These are phyloP conservation scores for Argyra leucocephala DNA, from an alignment of 2,888 invertebrate species.

Conservation along the genomic window DNA sequence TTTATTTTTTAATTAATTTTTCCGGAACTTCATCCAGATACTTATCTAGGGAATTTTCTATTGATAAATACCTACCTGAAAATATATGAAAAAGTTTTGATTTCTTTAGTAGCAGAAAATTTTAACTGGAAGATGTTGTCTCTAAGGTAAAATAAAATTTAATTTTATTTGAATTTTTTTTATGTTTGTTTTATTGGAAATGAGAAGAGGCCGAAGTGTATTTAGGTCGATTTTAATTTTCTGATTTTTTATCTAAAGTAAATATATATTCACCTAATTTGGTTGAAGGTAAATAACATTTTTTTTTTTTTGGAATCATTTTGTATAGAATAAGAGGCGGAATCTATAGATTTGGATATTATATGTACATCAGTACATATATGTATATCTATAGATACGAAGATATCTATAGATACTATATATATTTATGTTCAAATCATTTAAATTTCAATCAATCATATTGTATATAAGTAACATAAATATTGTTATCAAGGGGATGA, in stretches of 20 bases:
- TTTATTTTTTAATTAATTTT: background rate
- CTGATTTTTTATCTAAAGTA: background rate
- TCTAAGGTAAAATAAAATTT: background rate
- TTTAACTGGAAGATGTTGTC: too few species aligned
- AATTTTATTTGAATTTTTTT: background rate
- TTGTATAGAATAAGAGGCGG: too few species aligned
- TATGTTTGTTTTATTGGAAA: background rate
- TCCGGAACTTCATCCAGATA: background rate
- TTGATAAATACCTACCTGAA: background rate
- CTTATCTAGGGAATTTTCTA: background rate
- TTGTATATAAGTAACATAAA: background rate
- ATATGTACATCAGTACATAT: too few species aligned
- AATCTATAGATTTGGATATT: too few species aligned
- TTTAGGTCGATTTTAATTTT: background rate
- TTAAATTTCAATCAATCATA: conserved; percentile 6
- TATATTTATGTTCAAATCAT: too few species aligned
- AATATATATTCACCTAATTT: background rate
- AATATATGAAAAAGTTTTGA: background rate
- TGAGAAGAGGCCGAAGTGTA: too few species aligned
- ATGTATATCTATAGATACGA: too few species aligned
- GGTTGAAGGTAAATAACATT: background rate
- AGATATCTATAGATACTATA: too few species aligned
- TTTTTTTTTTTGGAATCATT: too few species aligned
- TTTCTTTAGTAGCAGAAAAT: background rate
- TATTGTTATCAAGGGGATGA: background rate